Evolutionary conservation across 2,797 vertebrate species (phyloP).

Genomic region (Antrozous pallidus): DNA sequence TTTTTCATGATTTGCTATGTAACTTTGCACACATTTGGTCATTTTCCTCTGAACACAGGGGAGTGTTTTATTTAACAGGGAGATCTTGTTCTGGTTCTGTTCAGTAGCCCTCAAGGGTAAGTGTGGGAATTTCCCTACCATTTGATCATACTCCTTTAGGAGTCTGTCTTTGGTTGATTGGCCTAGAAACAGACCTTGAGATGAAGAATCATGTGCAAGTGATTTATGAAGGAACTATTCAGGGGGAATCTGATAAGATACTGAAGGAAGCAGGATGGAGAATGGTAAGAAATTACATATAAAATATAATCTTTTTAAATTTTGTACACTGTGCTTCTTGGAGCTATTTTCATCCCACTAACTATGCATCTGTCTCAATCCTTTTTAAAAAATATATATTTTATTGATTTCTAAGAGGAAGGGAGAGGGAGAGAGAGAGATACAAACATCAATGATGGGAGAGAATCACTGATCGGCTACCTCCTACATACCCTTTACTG

Average conservation of each 20-base stretch:
- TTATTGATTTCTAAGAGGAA: too few relatives aligned
- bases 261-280: neutral
- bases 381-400: neutral
- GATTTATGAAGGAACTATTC: slow-evolving; percentile 51
- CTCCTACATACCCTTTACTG: too few relatives aligned
- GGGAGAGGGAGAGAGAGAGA: too few relatives aligned
- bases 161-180: slow-evolving; percentile 31
- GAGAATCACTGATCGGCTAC: too few relatives aligned
- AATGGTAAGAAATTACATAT: slow-evolving; percentile 31
- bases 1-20: neutral
- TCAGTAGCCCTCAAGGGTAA: neutral
- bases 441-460: too few relatives aligned
- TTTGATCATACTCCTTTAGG: neutral
- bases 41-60: neutral
- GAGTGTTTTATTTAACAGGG: neutral
- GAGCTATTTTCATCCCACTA: neutral
- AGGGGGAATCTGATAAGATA: slow-evolving; percentile 47
- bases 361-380: neutral
- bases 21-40: neutral
- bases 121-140: neutral
- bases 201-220: slow-evolving; percentile 23
- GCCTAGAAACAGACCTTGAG: slow-evolving; percentile 60
- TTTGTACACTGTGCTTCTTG: slow-evolving; percentile 25
- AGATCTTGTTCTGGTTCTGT: neutral
- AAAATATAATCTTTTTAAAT: slow-evolving; percentile 14